Base-by-base conservation (phyloP, 2,888 invertebrate genomes). In the Lasioglossum marginatum region DNA sequence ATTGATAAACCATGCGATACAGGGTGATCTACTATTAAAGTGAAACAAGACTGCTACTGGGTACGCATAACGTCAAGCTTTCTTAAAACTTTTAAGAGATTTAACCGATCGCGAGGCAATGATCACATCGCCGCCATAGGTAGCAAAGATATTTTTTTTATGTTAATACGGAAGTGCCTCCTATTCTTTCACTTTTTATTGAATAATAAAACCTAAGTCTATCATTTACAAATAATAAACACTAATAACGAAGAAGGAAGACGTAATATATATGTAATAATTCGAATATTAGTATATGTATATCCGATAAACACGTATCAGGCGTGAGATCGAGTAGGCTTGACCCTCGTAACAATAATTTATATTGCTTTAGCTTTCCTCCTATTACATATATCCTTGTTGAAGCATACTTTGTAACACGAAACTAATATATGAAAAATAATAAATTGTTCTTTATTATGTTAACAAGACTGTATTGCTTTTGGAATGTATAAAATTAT, bases 21-120 rank as follows among this genome's bases (percentile, higher is more conserved):
- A 90, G 82, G 92, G 92, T 92, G 90, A 92, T 91, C 89, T 89
- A 91, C 88, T 91, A 91, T 91, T 88, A 86, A 85, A 91, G 89
- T 70, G 40, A 86, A 91, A 90, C 84, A 91, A 92, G 90, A 93
- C 91, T 91, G 91, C 90, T 88, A 86, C 78, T 80, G 86, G 86
- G 77, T 88, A 85, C 79, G 89, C 88, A 89, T 88, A 86, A 89
- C 82, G 86, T 87, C 81, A 89, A 88, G 87, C 79, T 89, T 82
- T 86, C 83, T 80, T 86, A 79, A 83, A 88, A 83, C 81, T 89
- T 91, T 90, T 88, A 87, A 84, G 60, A 79, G 72, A 87, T 77
- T 87, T 78, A 87, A 89, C 71, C 72, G 79, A 79, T 74, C 78
- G 81, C 72, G 82, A 85, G 66, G 73, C 89, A 77, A 74, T 78